phyloP scores from a whole-genome alignment of 2,113 vertebrate genomes.

The Melanocharis versteri region DNA sequence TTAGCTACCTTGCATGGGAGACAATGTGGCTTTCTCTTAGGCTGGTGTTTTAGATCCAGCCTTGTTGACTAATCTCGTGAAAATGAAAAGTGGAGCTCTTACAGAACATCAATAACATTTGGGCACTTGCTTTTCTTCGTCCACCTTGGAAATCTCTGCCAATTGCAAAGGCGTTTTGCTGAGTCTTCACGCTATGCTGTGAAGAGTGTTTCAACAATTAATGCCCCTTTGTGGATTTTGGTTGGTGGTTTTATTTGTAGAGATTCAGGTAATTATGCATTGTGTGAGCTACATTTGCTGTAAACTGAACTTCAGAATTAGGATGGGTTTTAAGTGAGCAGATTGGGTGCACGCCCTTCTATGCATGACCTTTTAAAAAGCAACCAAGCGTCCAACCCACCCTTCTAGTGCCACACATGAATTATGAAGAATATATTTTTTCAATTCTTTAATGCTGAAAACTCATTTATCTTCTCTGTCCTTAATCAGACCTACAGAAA shows the following conservation, averaged over 20 bases:
- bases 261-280: background rate
- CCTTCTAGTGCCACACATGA: background rate
- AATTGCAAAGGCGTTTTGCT: background rate
- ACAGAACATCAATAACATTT: background rate
- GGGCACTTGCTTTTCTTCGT: background rate
- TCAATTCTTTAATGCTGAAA: background rate
- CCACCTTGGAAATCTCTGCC: background rate
- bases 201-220: background rate
- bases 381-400: background rate
- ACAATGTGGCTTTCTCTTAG: background rate
- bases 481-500: constrained; percentile 13
- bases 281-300: background rate
- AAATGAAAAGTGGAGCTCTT: background rate
- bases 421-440: background rate
- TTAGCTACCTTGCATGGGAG: background rate
- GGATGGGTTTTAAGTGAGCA: background rate
- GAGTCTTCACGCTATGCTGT: rapidly evolving
- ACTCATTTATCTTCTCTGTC: constrained; percentile 17
- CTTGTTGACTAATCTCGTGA: background rate
- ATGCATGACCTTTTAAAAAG: constrained; percentile 18
- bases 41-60: background rate
- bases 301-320: background rate
- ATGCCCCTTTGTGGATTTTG: background rate
- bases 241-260: background rate
- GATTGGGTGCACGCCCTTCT: background rate